phyloP scores from a whole-genome alignment of 2,888 invertebrate genomes.

The Nebria salina region DNA sequence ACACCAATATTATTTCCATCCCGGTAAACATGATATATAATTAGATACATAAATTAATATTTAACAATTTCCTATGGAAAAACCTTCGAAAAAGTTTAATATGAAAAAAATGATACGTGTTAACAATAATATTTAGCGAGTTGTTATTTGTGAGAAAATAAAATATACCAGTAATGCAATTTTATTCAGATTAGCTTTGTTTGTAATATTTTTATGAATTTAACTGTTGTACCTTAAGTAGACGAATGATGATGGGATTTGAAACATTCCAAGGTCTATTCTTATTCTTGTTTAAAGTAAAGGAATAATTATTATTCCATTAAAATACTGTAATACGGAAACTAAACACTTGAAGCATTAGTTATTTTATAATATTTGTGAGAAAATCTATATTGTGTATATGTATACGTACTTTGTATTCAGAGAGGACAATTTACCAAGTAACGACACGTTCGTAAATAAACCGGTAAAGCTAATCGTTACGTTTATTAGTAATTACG shows the following conservation, averaged over 20 bases:
- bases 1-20: too few relatives aligned
- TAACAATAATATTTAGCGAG: neutral
- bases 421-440: neutral
- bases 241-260: neutral
- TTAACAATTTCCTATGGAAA: neutral
- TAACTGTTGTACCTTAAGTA: neutral
- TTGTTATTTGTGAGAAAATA: neutral
- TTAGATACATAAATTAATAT: neutral
- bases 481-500: neutral
- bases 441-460: neutral
- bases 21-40: too few relatives aligned
- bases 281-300: conserved; percentile 13
- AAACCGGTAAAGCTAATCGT: neutral
- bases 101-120: neutral
- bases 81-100: neutral
- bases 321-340: conserved; percentile 42
- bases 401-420: neutral
- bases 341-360: conserved; percentile 1
- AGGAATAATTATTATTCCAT: conserved; percentile 34
- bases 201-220: neutral
- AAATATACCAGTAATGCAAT: neutral
- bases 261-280: conserved; percentile 21
- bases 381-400: conserved; percentile 12
- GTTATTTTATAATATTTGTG: conserved; percentile 28
- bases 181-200: conserved; percentile 1